Evolutionary conservation across 2,888 invertebrate genomes (phyloP).

Genomic region (Aphodius sticticus): DNA sequence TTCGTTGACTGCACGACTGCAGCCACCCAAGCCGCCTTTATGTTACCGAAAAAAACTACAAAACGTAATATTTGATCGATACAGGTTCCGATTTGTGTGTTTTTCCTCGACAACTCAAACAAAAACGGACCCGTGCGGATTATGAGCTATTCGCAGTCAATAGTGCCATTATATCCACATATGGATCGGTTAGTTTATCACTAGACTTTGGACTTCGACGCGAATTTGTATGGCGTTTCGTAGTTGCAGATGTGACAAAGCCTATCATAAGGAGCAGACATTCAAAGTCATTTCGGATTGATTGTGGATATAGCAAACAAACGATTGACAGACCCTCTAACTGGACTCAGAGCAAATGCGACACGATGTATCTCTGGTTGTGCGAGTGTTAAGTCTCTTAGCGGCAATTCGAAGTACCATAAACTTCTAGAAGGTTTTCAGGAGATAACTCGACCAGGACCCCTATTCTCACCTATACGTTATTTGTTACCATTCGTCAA

Average conservation of each 20-base stretch:
- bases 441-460: not conserved
- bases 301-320: not conserved
- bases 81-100: slow-evolving; percentile 37
- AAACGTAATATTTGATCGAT: slow-evolving; percentile 32
- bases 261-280: slow-evolving; percentile 5
- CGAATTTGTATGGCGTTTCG: slow-evolving; percentile 21
- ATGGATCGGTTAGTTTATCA: slow-evolving; percentile 30
- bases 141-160: slow-evolving; percentile 24
- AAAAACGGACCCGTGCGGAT: not conserved
- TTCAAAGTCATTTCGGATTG: not conserved
- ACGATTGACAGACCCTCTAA: not conserved
- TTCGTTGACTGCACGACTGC: not conserved
- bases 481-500: no score
- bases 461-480: no score
- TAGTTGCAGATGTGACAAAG: slow-evolving; percentile 18
- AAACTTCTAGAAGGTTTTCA: not conserved
- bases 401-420: not conserved
- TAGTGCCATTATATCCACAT: slow-evolving; percentile 30
- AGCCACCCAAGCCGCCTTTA: slow-evolving; percentile 32
- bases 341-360: not conserved
- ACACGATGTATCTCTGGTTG: not conserved
- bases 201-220: slow-evolving; percentile 25
- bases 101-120: slow-evolving; percentile 29
- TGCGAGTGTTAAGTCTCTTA: not conserved
- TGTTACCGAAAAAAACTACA: slow-evolving; percentile 30